These are phyloP conservation scores for Notamacropus eugenii DNA, from an alignment of 2,797 vertebrate species.

Conservation along the genomic window DNA sequence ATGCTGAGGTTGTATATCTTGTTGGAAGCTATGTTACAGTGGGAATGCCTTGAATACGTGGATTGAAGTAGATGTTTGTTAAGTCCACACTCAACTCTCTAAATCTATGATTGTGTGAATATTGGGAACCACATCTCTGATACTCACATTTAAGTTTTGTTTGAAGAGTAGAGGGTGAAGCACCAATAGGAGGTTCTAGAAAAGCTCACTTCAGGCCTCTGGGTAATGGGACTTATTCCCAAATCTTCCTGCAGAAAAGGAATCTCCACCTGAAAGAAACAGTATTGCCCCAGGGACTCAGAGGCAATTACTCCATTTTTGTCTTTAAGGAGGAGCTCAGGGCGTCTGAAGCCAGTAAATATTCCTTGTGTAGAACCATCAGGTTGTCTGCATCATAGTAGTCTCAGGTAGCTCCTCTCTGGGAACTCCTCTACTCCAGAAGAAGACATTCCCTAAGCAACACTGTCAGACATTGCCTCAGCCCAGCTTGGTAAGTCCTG, in stretches of 20 bases:
- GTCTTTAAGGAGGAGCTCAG: background rate
- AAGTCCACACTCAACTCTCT: background rate
- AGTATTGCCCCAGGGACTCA: background rate
- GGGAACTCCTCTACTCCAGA: background rate
- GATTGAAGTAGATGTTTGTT: background rate
- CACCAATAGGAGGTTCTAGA: too few species aligned
- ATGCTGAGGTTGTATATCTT: background rate
- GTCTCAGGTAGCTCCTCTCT: too few species aligned
- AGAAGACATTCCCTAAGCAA: background rate
- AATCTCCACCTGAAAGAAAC: background rate
- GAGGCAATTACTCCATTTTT: background rate
- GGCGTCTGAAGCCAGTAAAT: background rate
- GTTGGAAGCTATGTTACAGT: background rate
- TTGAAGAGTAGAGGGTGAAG: too few species aligned
- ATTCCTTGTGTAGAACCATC: background rate
- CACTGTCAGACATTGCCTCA: background rate
- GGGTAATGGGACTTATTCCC: background rate
- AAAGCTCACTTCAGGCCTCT: background rate
- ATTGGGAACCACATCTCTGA: background rate
- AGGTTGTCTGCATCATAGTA: background rate
- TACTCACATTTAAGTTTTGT: background rate
- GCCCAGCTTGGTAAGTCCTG: background rate
- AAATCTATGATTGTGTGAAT: background rate
- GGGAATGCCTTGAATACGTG: background rate
- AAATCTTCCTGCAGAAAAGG: background rate